These are phyloP conservation scores for Acrocephalus kingi DNA, from an alignment of 2,113 vertebrate genomes.

Conservation along the genomic window DNA sequence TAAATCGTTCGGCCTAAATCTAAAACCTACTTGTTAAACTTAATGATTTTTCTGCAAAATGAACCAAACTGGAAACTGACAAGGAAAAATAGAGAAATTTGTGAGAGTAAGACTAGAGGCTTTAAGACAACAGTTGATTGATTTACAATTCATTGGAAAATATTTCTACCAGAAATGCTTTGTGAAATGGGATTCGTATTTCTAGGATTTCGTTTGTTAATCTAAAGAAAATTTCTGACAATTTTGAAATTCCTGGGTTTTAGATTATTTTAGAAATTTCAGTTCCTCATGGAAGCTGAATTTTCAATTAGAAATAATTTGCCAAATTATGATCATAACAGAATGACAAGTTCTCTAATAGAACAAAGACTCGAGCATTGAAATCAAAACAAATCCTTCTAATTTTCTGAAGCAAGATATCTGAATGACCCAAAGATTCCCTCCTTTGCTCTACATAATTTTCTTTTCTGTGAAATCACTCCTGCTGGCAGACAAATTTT, in stretches of 20 bases:
- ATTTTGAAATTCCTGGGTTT: background rate
- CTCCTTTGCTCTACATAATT: background rate
- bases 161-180: background rate
- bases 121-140: background rate
- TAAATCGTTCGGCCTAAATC: background rate
- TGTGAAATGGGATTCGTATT: background rate
- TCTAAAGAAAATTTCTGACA: background rate
- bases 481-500: background rate
- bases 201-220: background rate
- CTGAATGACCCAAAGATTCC: background rate
- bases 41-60: background rate
- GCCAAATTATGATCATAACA: slow-evolving; percentile 45
- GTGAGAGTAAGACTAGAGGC: background rate
- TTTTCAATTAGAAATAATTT: slow-evolving; percentile 53
- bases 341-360: slow-evolving; percentile 40
- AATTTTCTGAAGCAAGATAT: slow-evolving; percentile 31
- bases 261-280: background rate
- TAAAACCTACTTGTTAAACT: background rate
- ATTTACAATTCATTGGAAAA: background rate
- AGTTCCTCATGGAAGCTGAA: background rate
- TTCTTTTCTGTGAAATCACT: background rate
- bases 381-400: slow-evolving; percentile 49
- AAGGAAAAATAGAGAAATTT: background rate
- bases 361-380: slow-evolving; percentile 4
- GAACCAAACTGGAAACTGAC: background rate